phyloP scores from a whole-genome alignment of 1,140 invertebrate species.

The Macrostomum lignano region DNA sequence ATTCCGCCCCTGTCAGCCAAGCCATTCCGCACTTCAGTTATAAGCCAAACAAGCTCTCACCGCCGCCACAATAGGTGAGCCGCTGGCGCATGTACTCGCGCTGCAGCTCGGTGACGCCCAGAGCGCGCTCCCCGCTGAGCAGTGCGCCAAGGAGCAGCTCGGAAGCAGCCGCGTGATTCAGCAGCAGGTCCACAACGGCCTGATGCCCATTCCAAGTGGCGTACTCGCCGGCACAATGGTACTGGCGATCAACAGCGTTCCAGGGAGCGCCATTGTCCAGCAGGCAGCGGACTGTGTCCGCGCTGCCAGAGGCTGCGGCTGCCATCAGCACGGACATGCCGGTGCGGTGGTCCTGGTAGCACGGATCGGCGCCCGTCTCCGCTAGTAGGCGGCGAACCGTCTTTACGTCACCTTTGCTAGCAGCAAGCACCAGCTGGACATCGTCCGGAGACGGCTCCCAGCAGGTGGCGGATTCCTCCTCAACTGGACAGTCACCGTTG shows the following conservation, averaged over 20 bases:
- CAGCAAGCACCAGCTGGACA: not conserved
- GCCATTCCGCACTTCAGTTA: no score
- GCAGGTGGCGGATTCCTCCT: no score
- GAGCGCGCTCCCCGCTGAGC: no score
- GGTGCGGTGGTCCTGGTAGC: constrained; percentile 1
- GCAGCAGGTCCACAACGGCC: constrained; percentile 1
- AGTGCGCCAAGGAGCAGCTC: constrained; percentile 5
- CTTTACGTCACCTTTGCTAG: not conserved
- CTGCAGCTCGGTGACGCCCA: no score
- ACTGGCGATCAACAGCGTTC: constrained; percentile 6
- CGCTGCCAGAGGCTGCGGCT: constrained; percentile 2
- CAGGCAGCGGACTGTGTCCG: constrained; percentile 1
- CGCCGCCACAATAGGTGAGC: no score
- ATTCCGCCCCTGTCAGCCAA: no score
- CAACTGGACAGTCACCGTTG: no score
- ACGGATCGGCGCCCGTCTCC: constrained; percentile 1
- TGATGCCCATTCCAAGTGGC: constrained; percentile 5
- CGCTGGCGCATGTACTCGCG: no score
- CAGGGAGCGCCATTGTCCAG: constrained; percentile 4
- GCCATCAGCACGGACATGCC: constrained; percentile 2
- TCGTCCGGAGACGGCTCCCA: constrained; percentile 2
- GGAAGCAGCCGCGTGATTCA: constrained; percentile 2
- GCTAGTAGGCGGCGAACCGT: not conserved
- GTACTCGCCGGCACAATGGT: constrained; percentile 5
- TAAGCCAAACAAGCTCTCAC: no score